These are phyloP conservation scores for Polydrusus tereticollis DNA, from an alignment of 2,888 invertebrate species.

Conservation along the genomic window DNA sequence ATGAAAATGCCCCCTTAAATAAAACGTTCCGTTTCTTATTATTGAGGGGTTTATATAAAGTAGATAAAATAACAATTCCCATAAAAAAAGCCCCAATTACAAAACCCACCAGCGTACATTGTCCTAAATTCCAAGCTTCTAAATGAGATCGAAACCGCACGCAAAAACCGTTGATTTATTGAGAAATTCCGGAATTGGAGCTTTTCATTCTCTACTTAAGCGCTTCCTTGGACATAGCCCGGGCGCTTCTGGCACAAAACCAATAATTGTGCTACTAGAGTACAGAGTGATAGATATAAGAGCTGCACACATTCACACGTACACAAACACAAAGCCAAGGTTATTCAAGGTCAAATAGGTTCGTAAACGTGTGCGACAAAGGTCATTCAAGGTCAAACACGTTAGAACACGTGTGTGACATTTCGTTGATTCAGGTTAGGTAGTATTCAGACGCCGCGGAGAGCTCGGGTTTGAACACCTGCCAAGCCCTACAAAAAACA, in stretches of 20 bases:
- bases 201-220: constrained; percentile 5
- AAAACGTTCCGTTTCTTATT: not conserved
- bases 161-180: constrained; percentile 29
- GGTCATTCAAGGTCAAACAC: too few species aligned
- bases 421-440: too few species aligned
- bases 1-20: not conserved
- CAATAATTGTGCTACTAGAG: not conserved
- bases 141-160: constrained; percentile 29
- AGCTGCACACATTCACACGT: too few species aligned
- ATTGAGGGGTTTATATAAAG: not conserved
- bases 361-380: too few species aligned
- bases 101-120: constrained; percentile 3
- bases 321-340: too few species aligned
- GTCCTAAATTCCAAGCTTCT: constrained; percentile 12
- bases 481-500: too few species aligned
- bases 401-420: too few species aligned
- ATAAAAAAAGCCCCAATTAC: constrained; percentile 8
- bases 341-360: too few species aligned
- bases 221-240: not conserved
- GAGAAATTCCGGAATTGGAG: constrained; percentile 9
- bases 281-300: too few species aligned
- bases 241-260: too few species aligned
- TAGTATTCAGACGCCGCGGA: too few species aligned
- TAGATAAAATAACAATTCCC: constrained; percentile 10
- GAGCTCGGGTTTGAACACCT: too few species aligned